Percentiles rank a stretch among this genome's conserved stretches.
Conservation (phyloP, 2,888 invertebrate species). For the Apotomis betuletana region DNA sequence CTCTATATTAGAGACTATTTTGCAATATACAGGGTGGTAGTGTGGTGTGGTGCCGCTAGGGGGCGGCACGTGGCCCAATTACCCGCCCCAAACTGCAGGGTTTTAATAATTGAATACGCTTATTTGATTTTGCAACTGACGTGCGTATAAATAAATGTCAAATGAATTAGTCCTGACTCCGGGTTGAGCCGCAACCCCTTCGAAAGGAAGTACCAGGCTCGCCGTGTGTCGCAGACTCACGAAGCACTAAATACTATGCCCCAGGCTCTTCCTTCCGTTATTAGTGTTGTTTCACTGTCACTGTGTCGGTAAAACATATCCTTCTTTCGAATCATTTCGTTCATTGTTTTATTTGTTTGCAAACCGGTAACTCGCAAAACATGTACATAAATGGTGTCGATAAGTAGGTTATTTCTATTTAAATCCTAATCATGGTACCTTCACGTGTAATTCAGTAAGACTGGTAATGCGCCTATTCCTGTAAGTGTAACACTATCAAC, state of each 20-base stretch:
- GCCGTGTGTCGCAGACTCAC: neutral
- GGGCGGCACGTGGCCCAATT: constrained; percentile 77
- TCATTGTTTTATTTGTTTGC: too few relatives aligned
- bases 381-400: too few relatives aligned
- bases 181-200: constrained; percentile 12
- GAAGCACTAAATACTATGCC: neutral
- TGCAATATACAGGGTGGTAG: constrained; percentile 24
- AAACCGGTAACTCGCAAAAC: too few relatives aligned
- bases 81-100: constrained; percentile 64
- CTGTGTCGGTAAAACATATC: too few relatives aligned
- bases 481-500: too few relatives aligned
- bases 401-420: too few relatives aligned
- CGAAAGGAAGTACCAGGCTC: neutral
- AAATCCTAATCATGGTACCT: too few relatives aligned
- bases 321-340: too few relatives aligned
- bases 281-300: too few relatives aligned
- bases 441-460: too few relatives aligned
- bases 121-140: constrained; percentile 77
- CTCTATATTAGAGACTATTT: constrained; percentile 17
- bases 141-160: constrained; percentile 50
- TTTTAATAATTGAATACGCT: constrained; percentile 77
- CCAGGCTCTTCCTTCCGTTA: too few relatives aligned
- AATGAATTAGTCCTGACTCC: constrained; percentile 34
- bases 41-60: constrained; percentile 46
- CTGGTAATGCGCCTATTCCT: too few relatives aligned